A percentile compares a stretch with the other conserved stretches of the same genome.
phyloP scores from a whole-genome alignment of 1,140 invertebrate species.

The Helicoverpa armigera region DNA sequence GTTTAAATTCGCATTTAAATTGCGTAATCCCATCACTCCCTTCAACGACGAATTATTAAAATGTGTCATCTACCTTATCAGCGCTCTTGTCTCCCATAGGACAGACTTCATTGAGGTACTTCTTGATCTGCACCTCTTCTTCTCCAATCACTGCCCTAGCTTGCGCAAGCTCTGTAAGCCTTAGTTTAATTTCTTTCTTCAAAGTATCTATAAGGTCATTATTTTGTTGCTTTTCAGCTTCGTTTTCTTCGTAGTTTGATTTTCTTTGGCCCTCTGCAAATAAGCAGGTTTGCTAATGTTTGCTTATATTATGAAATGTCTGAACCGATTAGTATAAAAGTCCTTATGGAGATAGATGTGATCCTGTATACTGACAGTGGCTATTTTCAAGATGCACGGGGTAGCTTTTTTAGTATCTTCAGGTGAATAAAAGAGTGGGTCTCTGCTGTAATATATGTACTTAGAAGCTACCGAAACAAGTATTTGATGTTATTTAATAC shows the following conservation, averaged over 20 bases:
- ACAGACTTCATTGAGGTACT: constrained; percentile 82
- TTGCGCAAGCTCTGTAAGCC: constrained; percentile 88
- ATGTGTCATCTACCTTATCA: constrained; percentile 69
- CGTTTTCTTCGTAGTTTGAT: constrained; percentile 92
- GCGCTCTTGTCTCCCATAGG: constrained; percentile 77
- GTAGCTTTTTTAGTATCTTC: too few species aligned
- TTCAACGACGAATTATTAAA: not conserved
- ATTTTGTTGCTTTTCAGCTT: constrained; percentile 91
- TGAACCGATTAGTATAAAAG: too few species aligned
- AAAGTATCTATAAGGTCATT: constrained; percentile 89
- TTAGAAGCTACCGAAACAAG: not conserved
- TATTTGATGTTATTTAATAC: not conserved
- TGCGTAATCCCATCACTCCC: too few species aligned
- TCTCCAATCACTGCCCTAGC: constrained; percentile 85
- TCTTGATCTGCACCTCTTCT: constrained; percentile 79
- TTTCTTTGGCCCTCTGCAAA: constrained; percentile 93
- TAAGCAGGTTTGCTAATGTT: constrained; percentile 1
- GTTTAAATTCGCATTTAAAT: too few species aligned
- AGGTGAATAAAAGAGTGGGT: too few species aligned
- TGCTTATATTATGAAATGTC: too few species aligned
- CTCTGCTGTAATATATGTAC: too few species aligned
- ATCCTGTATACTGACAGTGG: too few species aligned
- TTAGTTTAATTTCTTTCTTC: constrained; percentile 91
- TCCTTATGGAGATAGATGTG: too few species aligned
- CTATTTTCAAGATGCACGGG: too few species aligned